Evolutionary conservation across 1,140 invertebrate genomes (phyloP).

Genomic region (Hermatobates lingyangjiaoensis): DNA sequence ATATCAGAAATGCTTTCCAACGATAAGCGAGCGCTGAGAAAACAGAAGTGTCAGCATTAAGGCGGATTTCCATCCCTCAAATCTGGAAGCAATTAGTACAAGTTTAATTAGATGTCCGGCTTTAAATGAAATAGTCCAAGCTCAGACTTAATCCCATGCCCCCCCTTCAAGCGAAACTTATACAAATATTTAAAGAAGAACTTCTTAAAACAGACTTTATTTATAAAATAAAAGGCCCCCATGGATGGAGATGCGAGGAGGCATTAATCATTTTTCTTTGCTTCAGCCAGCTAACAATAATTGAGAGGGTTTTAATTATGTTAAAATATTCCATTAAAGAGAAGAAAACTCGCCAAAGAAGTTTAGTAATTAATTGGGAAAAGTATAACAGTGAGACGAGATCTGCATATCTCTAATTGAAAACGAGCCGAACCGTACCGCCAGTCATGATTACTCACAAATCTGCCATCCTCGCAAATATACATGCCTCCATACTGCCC

Average conservation of each 20-base stretch:
- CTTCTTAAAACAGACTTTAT: slow-evolving; percentile 8
- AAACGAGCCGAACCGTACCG: not conserved
- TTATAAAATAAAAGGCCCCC: not conserved
- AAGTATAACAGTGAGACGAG: slow-evolving; percentile 9
- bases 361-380: slow-evolving; percentile 13
- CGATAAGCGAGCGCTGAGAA: too few species aligned
- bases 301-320: slow-evolving; percentile 14
- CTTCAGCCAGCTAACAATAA: slow-evolving; percentile 9
- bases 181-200: slow-evolving; percentile 11
- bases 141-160: not conserved
- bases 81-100: not conserved
- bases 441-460: too few species aligned
- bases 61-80: too few species aligned
- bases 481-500: too few species aligned
- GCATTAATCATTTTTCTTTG: slow-evolving; percentile 15
- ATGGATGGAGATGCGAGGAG: not conserved
- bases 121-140: not conserved
- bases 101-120: not conserved
- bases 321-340: slow-evolving; percentile 14
- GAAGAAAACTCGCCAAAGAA: slow-evolving; percentile 8
- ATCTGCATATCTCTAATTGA: slow-evolving; percentile 15
- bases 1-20: too few species aligned
- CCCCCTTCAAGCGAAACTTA: not conserved
- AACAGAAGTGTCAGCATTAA: too few species aligned
- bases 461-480: too few species aligned